Evolutionary conservation across 2,797 vertebrate species (phyloP), one percentile per base, ranked within the genome.

Genomic region (Phaenicophaeus curvirostris): DNA sequence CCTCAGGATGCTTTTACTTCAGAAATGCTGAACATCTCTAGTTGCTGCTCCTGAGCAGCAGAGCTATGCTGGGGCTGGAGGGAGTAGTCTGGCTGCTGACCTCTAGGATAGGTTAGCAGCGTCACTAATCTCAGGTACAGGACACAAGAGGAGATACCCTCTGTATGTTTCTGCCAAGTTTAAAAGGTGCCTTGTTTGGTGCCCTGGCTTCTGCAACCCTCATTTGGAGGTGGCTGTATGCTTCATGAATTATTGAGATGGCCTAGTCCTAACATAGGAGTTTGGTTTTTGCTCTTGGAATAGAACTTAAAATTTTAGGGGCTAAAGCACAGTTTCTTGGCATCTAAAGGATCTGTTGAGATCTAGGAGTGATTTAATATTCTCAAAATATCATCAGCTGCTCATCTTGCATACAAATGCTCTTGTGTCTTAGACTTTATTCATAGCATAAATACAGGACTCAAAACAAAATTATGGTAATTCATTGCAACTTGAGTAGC

Each of bases 51-150:
- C 51, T 41, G 58, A 58, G 62, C 54, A 81, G 44, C 54, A 72
- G 24, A 46, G 33, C 33, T 6, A 2, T 24, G 39, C 28, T 68
- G 61, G 41, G 57, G 44, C 57, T 74, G 66, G 57, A 59, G 23
- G 31, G 50, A 67, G 9, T 15, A 5, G 12, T 61, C 19, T 61
- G 51, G 46, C 28, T 27, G 15, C 30, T 46, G 58, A 53, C 58
- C n/a, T 6, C 15, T 7, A 15, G 48, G 21, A 31, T 15, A 41
- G 21, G 25, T n/a, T 48, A 79, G 23, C 53, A 74, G 17, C 23
- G 51, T 44, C 31, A 13, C 53, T 42, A 4, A 18, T 63, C 33
- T 63, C 31, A 31, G 0, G 0, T 51, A 20, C 0, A 0, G 15
- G 13, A 53, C 8, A 15, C 8, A 15, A 62, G 35, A 57, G 50